Base-by-base conservation (phyloP, 35 echinoderm and acorn worm genomes). In the Anneissia japonica region DNA sequence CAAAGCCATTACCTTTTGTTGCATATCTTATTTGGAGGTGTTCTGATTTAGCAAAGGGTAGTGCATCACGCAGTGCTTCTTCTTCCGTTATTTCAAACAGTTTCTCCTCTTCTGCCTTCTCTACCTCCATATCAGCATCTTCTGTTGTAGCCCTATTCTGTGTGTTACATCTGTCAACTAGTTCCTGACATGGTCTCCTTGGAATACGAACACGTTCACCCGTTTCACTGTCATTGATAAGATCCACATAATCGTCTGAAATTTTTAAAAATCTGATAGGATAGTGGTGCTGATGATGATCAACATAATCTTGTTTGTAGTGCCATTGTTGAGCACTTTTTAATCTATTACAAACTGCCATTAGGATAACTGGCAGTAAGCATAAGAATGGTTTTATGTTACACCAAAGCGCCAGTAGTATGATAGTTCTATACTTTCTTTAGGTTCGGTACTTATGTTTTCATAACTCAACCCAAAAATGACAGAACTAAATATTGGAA, bases 201-300 rank as follows among this genome's bases (percentile, higher is more conserved):
- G 92, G 84, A 7, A 86, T 72, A 72, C 96, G 46, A 46, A 89
- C 96, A 35, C 72, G 77, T 80, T 99, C 96, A 23, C 96, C 96
- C 0, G 96, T 99, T 45, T 99, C 96, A 19, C 75, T 93, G 36
- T 99, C 92, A 45, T 91, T 97, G 21, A 97, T 89, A 35, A 99
- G 72, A 39, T 94, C 83, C 19, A 99, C 38, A 41, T 86, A 82
- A 64, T 94, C 92, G 37, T 99, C 92, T 37, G 51, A 12, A 64
- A 64, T 64, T 45, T 45, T 45, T 7, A 4, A 45, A 45, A 45
- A 45, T 45, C 4, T 45, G 4, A 7, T 45, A 7, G n/a, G n/a
- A n/a, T n/a, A n/a, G n/a, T n/a, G n/a, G n/a, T n/a, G n/a, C n/a
- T n/a, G n/a, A n/a, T n/a, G n/a, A n/a, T n/a, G n/a, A n/a, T n/a